Base-by-base conservation (phyloP, 2,113 vertebrate genomes). In the Ammospiza caudacuta region DNA sequence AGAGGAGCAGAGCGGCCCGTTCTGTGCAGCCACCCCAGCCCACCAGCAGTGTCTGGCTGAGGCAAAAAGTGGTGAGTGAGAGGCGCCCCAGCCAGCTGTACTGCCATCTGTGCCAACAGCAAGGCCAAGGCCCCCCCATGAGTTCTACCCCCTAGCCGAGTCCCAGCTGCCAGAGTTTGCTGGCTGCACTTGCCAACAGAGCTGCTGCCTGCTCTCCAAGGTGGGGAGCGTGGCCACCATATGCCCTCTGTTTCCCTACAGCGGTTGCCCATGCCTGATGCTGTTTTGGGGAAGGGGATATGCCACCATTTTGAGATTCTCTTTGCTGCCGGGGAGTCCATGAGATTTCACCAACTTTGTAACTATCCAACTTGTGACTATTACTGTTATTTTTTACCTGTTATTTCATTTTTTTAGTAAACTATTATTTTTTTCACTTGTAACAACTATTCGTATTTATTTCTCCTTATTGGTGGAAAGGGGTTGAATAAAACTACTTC, bases 1-100 rank as follows among this genome's bases (percentile, higher is more conserved):
- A 8, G 51, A 66, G n/a, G 51, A 41, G 61, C 24, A 44, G 67
- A 35, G 37, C 3, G 4, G 35, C 24, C 12, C 0, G 4, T 61
- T n/a, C 3, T 1, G 3, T 5, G 59, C 19, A 29, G 43, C 35
- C 51, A 2, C 15, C 12, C 6, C 43, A 49, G 61, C 23, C 51
- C 43, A 57, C 28, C 43, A 16, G 61, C 35, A 41, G 61, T 8
- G 43, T 51, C 23, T 28, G 39, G 19, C 51, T 19, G 61, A 24
- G 43, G 61, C 1, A 1, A 14, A 20, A 39, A 29, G n/a, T 28
- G 2, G 0, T 2, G 2, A 11, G 39, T 4, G 14, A 7, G 28
- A 27, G 29, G 28, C 9, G 1, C 6, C 28, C 15, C 7, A 14
- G 29, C n/a, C 61, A n/a, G 24, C 24, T 19, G 15, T 43, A 21